Evolutionary conservation across 92 coral and sea anemone genomes (phyloP), one percentile per base, ranked within the genome.

Genomic region (Zoanthus gigantus): DNA sequence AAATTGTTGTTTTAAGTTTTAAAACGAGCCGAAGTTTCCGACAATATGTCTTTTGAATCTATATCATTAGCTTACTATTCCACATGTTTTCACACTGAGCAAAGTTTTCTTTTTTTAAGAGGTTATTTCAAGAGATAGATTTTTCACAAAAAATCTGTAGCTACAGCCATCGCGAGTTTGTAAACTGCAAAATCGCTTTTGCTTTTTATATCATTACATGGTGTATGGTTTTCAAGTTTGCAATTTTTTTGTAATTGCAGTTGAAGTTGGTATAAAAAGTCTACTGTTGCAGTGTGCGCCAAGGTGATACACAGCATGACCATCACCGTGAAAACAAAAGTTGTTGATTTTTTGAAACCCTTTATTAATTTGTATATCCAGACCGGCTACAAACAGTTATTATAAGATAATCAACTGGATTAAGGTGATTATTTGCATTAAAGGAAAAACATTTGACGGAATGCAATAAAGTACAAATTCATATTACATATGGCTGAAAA

Each of bases 1-100:
- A 81, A 81, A 81, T 46, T 77, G 65, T 81, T 81, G 46, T 66
- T 81, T 66, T n/a, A 66, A 63, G 45, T 81, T 66, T 65, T 50
- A 57, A 76, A 79, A 79, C 23, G 32, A 58, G 50, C 52, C 29
- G 61, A 28, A 47, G 58, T 46, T 66, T 29, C 63, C 71, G 85
- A 81, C 44, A 80, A 31, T 44, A 31, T 65, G 10, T 29, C 53
- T 30, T 81, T 79, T 79, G 56, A 71, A 29, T 79, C 17, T 32
- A 6, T 28, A 42, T 42, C 72, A 23, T 65, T 45, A 0, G 74
- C 74, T 69, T 69, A 4, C 74, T 69, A 12, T 13, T 34, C 74
- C 74, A 10, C 46, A 69, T 69, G 16, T 9, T 12, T 9, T 18
- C 45, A 69, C 46, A 69, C 17, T 30, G 28, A 67, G 15, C 32